Base-by-base conservation (phyloP, 53 echinoderm and acorn worm genomes). In the Paelopatides confundens region DNA sequence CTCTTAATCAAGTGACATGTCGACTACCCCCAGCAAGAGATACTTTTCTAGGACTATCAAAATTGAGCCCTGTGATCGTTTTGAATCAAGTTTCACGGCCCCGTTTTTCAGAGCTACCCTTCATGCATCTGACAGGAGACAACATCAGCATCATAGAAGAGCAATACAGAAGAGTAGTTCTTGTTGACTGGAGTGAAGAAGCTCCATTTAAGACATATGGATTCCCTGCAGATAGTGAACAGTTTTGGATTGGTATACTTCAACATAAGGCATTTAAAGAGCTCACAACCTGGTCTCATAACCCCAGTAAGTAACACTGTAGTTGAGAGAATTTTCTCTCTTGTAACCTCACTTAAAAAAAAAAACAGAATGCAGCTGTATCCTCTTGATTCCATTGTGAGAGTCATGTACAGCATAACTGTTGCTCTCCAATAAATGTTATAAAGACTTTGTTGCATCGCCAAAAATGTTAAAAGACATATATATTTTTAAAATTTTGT, bases 61-160 rank as follows among this genome's bases (percentile, higher is more conserved):
- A 14, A 15, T 8, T 74, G 38, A 46, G 38, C 46, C 76, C 76
- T 74, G 38, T 37, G 23, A 33, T 39, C 38, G 3, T 74, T 37
- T 74, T 74, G 76, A 74, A 74, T 5, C 76, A 74, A n/a, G 38
- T 74, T 74, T 37, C 38, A 39, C 35, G 37, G 32, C 38, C 46
- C 4, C 32, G 38, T 46, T 74, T 74, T 74, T 37, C 17, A 39
- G 76, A 74, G 17, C 23, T 74, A 31, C 0, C 76, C 11, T 46
- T 35, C 46, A 37, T 46, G 18, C 76, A 74, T 33, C 23, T 74
- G 46, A 74, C 38, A 35, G 76, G 38, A 18, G 76, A 15, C 38
- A 46, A 74, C 17, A 46, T 37, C 8, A 46, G 46, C 30, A 29
- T 40, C 26, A 47, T 47, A 26, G 48, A 77, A 29, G 78, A 77